Evolutionary conservation across 2,888 invertebrate species (phyloP).

Genomic region (Kryphioiulus occultus): DNA sequence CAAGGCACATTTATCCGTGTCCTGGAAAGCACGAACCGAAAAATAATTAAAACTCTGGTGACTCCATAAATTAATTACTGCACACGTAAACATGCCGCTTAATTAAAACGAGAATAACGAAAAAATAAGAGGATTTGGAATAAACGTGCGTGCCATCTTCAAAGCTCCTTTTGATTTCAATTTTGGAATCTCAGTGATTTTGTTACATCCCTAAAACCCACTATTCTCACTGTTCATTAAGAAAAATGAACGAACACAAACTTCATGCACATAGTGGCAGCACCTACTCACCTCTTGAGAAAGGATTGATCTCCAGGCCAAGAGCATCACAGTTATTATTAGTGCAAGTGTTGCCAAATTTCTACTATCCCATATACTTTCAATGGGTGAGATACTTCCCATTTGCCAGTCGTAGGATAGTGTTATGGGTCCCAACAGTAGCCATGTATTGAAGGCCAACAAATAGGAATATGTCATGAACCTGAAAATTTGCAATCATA

Average conservation of each 20-base stretch:
- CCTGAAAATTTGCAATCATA: constrained; percentile 41
- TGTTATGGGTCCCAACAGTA: constrained; percentile 78
- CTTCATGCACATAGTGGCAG: no score
- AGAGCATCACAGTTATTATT: constrained; percentile 44
- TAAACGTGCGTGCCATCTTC: not conserved
- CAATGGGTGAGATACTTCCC: constrained; percentile 82
- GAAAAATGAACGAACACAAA: no score
- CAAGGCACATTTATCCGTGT: constrained; percentile 49
- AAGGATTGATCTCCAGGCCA: constrained; percentile 46
- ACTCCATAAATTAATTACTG: not conserved
- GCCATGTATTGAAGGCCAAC: constrained; percentile 83
- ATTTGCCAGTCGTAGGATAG: constrained; percentile 91
- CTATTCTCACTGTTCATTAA: no score
- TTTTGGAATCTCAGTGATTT: not conserved
- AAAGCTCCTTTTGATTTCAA: not conserved
- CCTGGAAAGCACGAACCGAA: not conserved
- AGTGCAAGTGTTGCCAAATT: constrained; percentile 64
- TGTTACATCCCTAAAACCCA: no score
- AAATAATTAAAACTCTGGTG: not conserved
- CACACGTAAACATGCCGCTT: not conserved
- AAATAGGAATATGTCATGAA: constrained; percentile 79
- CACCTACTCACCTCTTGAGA: constrained; percentile 47
- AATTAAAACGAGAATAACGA: not conserved
- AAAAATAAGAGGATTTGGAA: not conserved
- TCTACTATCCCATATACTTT: constrained; percentile 73